Conservation (phyloP, 2,888 invertebrate genomes). For the Formica aserva region DNA sequence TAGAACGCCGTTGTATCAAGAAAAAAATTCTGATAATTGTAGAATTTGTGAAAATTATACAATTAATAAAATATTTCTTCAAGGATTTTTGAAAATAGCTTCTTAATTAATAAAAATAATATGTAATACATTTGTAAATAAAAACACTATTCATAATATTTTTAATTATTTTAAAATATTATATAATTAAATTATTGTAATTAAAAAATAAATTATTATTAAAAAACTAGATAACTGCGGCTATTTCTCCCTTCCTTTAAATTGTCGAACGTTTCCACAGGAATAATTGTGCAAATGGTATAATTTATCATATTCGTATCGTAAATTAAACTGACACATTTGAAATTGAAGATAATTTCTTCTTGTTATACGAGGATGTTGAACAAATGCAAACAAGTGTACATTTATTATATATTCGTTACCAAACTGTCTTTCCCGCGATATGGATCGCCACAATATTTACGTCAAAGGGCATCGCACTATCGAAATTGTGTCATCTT, state of each 20-base stretch:
- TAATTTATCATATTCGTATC: neutral
- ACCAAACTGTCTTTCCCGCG: neutral
- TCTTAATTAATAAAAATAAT: neutral
- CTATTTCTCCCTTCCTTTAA: neutral
- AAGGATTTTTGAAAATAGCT: neutral
- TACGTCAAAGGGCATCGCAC: neutral
- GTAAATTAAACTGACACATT: neutral
- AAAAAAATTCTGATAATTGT: neutral
- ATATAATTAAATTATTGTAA: neutral
- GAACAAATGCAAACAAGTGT: slow-evolving; percentile 5
- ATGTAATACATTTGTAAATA: neutral
- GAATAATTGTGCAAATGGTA: neutral
- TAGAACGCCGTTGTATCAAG: neutral
- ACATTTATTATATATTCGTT: slow-evolving; percentile 8
- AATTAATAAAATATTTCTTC: neutral
- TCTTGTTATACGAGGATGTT: neutral
- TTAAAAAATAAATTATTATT: neutral
- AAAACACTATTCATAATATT: neutral
- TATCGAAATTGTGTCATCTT: slow-evolving; percentile 35
- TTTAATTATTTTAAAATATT: neutral
- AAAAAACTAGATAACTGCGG: neutral
- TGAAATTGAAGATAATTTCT: slow-evolving; percentile 5
- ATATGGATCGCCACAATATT: neutral
- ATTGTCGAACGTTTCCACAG: neutral
- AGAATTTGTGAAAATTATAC: neutral